Evolutionary conservation across 2,797 vertebrate genomes (phyloP).

Genomic region (Mus caroli): DNA sequence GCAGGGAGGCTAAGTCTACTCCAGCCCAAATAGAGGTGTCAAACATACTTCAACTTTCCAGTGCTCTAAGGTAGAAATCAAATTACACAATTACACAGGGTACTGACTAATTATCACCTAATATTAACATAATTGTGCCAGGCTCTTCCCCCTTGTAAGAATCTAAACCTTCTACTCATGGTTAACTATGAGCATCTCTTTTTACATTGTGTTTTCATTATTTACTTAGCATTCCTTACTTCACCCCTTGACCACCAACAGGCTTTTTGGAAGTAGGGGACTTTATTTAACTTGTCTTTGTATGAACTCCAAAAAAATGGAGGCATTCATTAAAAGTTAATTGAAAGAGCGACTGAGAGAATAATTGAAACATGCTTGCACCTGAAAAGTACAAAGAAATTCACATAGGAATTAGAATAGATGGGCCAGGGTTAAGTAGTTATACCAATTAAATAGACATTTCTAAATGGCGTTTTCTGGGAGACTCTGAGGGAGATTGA

Average conservation of each 20-base stretch:
- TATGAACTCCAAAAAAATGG: not conserved
- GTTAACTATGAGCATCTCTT: not conserved
- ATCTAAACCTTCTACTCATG: not conserved
- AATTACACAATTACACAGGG: slow-evolving; percentile 32
- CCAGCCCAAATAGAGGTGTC: slow-evolving; percentile 17
- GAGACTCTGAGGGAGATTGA: not conserved
- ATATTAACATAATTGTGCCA: slow-evolving; percentile 28
- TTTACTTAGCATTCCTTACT: not conserved
- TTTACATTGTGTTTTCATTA: not conserved
- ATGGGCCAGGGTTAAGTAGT: slow-evolving; percentile 23
- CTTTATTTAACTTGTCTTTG: slow-evolving; percentile 26
- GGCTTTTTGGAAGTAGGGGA: not conserved
- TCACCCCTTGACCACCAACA: not conserved
- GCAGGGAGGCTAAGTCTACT: not conserved
- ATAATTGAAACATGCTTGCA: slow-evolving; percentile 49
- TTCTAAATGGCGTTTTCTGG: not conserved
- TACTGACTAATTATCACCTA: slow-evolving; percentile 45
- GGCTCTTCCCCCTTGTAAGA: not conserved
- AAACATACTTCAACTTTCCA: not conserved
- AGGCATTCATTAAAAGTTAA: slow-evolving; percentile 49
- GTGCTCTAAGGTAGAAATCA: not conserved
- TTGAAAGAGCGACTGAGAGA: slow-evolving; percentile 59
- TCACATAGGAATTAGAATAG: slow-evolving; percentile 1
- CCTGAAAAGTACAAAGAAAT: not conserved
- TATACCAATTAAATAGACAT: slow-evolving; percentile 20